A percentile compares a stretch with the other conserved stretches of the same genome.
These are phyloP conservation scores for Cremastobaeus sp. DNA, from an alignment of 2,888 invertebrate species.

Conservation along the genomic window DNA sequence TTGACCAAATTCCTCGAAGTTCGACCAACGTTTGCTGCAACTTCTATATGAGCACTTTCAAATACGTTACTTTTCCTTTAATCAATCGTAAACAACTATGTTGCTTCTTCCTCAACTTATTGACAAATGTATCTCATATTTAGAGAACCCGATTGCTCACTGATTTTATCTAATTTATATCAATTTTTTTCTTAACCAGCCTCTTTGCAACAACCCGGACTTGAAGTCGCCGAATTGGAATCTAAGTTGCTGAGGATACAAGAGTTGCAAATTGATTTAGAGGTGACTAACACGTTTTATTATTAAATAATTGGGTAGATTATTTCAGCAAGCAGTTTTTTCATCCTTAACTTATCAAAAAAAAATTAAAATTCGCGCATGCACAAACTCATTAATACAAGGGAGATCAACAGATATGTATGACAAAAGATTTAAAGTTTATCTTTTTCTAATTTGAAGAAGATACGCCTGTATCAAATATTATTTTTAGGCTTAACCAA, in stretches of 20 bases:
- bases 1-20: conserved; percentile 45
- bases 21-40: conserved; percentile 45
- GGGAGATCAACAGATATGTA: too few species aligned
- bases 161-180: neutral
- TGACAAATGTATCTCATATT: conserved; percentile 11
- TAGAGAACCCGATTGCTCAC: conserved; percentile 2
- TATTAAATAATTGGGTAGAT: neutral
- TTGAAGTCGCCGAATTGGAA: conserved; percentile 78
- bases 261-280: conserved; percentile 83
- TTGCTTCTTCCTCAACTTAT: conserved; percentile 65
- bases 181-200: conserved; percentile 65
- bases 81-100: conserved; percentile 66
- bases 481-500: too few species aligned
- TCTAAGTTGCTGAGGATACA: conserved; percentile 82
- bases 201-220: conserved; percentile 74
- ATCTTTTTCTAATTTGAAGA: too few species aligned
- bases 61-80: conserved; percentile 61
- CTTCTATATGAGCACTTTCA: conserved; percentile 63
- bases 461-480: too few species aligned
- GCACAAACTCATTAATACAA: too few species aligned
- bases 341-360: too few species aligned
- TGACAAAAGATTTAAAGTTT: too few species aligned
- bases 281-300: conserved; percentile 75
- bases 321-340: too few species aligned
- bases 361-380: neutral